Evolutionary conservation across 2,113 vertebrate genomes (phyloP), one percentile per base, ranked within the genome.

Genomic region (Neotragus pygmaeus): DNA sequence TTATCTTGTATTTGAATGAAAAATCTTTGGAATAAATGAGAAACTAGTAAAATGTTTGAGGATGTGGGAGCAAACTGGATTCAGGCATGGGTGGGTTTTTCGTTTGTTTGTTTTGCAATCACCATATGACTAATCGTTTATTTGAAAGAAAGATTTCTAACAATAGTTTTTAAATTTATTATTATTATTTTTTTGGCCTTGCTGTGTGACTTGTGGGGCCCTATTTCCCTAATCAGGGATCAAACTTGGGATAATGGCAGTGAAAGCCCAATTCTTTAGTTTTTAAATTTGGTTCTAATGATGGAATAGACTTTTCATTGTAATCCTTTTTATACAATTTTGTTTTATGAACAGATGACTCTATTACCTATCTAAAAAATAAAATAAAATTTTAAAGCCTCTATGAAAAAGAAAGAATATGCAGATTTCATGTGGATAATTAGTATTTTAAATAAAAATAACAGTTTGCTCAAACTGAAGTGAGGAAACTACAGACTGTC

Each of bases 111-210:
- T 80, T 95, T 93, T 95, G 81, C 88, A 92, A 70, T 73, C 90
- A 91, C 87, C 78, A 55, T 82, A 60, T 13, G 62, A 83, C 55
- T 92, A 97, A 97, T 43, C 96, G 87, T 94, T 83, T 95, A 96
- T 90, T n/a, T 39, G 55, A 39, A 98, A 97, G 39, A 87, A 55
- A 93, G 95, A 39, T 94, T 51, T 39, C 66, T 81, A 21, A 36
- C 17, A 8, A 55, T 90, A 49, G 33, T 73, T 66, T 97, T 92
- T 60, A 91, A 86, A 80, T 93, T 19, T 80, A 27, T 39, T 73
- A 12, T 66, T 51, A 6, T 51, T 51, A 0, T 17, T 53, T 7
- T 64, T 66, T 73, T 73, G 70, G 70, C 36, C 70, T 75, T 27
- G 23, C 23, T 43, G 70, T 0, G 12, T 14, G 43, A 39, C 23